These are phyloP conservation scores for Pyrocephalus nanus DNA, from an alignment of 2,797 vertebrate genomes.

Conservation along the genomic window DNA sequence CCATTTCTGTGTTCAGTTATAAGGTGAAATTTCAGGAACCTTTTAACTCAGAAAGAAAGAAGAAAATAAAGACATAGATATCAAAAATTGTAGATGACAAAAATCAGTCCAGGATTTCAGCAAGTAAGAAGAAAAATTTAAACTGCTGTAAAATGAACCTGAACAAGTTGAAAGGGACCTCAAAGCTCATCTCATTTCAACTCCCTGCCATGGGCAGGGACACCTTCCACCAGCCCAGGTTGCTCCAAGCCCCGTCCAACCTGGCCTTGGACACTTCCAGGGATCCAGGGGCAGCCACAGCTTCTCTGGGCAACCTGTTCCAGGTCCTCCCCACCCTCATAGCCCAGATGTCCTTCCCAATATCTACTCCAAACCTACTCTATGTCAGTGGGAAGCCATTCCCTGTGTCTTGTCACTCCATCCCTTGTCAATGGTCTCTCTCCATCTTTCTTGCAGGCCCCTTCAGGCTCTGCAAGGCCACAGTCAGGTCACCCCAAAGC, in stretches of 20 bases:
- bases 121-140: neutral
- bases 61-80: neutral
- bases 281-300: neutral
- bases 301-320: neutral
- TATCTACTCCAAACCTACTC: accelerated
- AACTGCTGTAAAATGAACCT: neutral
- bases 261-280: neutral
- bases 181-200: accelerated
- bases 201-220: neutral
- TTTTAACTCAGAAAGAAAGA: neutral
- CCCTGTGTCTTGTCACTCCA: neutral
- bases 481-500: neutral
- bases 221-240: neutral
- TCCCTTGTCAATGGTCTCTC: neutral
- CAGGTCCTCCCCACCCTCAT: neutral
- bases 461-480: neutral
- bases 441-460: neutral
- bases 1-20: neutral
- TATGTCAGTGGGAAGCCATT: neutral
- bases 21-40: neutral
- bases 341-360: neutral
- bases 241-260: neutral
- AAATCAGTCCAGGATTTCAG: neutral
- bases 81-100: neutral
- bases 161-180: neutral